These are phyloP conservation scores for Xenus cinereus DNA, from an alignment of 2,113 vertebrate genomes.

Conservation along the genomic window DNA sequence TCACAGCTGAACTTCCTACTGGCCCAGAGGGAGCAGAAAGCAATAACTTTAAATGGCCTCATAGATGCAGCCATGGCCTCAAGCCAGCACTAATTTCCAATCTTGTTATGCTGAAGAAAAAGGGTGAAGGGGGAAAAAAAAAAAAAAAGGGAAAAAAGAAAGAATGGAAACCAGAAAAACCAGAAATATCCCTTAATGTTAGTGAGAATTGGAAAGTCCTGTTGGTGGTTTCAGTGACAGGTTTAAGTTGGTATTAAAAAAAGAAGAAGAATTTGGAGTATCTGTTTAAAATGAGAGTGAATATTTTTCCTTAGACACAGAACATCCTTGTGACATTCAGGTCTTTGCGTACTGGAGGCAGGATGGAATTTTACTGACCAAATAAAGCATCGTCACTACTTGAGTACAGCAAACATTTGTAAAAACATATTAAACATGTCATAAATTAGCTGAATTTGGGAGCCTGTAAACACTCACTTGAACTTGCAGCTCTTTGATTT, in stretches of 20 bases:
- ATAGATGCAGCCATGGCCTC: conserved; percentile 60
- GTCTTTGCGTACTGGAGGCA: conserved; percentile 52
- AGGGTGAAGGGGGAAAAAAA: neutral
- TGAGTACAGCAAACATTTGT: conserved; percentile 77
- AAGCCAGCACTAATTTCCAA: conserved; percentile 68
- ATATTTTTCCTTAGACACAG: conserved; percentile 70
- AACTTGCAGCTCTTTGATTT: conserved; percentile 52
- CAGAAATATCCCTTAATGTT: conserved; percentile 47
- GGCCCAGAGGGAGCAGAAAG: conserved; percentile 49
- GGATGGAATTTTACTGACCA: conserved; percentile 71
- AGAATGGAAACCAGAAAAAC: conserved; percentile 51
- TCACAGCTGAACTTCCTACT: conserved; percentile 69
- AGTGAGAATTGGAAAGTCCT: conserved; percentile 56
- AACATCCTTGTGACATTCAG: conserved; percentile 75
- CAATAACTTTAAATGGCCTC: conserved; percentile 68
- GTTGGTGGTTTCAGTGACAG: conserved; percentile 59
- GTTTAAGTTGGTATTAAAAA: conserved; percentile 50
- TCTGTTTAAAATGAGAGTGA: conserved; percentile 71
- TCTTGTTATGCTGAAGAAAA: conserved; percentile 27
- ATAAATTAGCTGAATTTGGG: conserved; percentile 69
- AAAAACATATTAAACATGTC: conserved; percentile 72
- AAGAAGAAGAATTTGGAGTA: conserved; percentile 63
- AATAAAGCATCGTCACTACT: conserved; percentile 67
- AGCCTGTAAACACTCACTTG: conserved; percentile 59
- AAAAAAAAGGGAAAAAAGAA: neutral